These are phyloP conservation scores for Taxidea taxus DNA, from an alignment of 2,113 vertebrate species.

Conservation along the genomic window DNA sequence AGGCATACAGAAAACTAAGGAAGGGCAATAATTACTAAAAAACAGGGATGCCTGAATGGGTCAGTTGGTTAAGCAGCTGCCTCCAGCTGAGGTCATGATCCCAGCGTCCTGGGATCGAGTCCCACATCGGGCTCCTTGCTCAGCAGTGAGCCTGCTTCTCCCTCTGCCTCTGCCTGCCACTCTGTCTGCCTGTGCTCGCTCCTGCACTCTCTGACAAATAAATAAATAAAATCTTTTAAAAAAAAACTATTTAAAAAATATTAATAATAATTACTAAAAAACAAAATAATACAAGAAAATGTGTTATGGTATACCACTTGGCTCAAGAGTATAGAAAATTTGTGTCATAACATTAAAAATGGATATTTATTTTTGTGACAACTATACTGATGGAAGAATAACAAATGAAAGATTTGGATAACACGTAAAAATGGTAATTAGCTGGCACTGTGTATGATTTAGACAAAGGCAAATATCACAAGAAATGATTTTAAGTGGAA, in stretches of 20 bases:
- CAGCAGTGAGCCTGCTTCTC: no score
- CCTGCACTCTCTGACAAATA: no score
- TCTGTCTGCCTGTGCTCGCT: no score
- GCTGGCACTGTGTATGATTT: background rate
- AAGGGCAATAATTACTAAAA: background rate
- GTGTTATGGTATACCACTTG: background rate
- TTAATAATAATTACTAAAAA: background rate
- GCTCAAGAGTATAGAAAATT: background rate
- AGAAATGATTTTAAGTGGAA: background rate
- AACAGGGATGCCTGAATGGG: no score
- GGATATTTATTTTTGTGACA: background rate
- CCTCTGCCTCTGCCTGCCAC: no score
- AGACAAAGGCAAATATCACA: background rate
- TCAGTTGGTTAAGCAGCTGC: no score
- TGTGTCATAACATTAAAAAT: background rate
- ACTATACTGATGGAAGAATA: background rate
- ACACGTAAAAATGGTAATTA: background rate
- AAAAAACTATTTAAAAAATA: no score
- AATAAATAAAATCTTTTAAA: no score
- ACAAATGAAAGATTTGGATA: background rate
- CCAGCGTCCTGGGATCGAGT: no score
- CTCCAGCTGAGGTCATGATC: no score
- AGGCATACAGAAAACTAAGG: background rate
- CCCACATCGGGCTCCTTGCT: no score
- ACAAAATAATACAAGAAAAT: background rate